Conservation (phyloP, 2,113 vertebrate genomes). For the Rhadina sibilatrix region DNA sequence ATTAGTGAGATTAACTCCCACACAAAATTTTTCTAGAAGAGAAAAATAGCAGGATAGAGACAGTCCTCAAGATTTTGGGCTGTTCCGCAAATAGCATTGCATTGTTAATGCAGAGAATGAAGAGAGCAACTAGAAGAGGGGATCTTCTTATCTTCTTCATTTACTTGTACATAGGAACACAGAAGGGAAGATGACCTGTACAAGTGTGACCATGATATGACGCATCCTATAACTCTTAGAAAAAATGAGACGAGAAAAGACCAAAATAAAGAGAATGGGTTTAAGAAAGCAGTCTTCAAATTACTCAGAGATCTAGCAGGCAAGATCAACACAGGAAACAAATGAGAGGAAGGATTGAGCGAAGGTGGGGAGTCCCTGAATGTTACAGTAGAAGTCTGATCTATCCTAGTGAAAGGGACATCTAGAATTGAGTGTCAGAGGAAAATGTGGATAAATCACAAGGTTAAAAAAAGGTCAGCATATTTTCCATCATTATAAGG, state of each 20-base stretch:
- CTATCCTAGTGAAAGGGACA: accelerated
- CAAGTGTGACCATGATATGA: not conserved
- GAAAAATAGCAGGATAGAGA: not conserved
- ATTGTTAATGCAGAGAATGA: not conserved
- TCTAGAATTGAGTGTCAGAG: not conserved
- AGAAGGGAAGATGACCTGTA: not conserved
- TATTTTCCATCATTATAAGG: not conserved
- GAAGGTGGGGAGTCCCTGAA: not conserved
- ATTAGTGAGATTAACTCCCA: not conserved
- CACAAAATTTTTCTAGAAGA: not conserved
- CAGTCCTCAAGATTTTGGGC: not conserved
- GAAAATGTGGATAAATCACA: not conserved
- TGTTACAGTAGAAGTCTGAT: not conserved
- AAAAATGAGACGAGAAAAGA: not conserved
- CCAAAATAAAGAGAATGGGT: not conserved
- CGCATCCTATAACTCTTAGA: not conserved
- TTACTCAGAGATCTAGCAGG: not conserved
- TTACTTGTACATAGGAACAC: not conserved
- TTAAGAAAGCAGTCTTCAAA: not conserved
- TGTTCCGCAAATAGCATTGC: not conserved
- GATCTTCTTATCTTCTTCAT: not conserved
- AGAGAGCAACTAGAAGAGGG: not conserved
- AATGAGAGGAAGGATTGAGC: not conserved
- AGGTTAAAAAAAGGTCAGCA: not conserved
- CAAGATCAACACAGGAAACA: not conserved